Conservation (phyloP, 2,797 vertebrate genomes). For the Lepidocolaptes lacrymiger region DNA sequence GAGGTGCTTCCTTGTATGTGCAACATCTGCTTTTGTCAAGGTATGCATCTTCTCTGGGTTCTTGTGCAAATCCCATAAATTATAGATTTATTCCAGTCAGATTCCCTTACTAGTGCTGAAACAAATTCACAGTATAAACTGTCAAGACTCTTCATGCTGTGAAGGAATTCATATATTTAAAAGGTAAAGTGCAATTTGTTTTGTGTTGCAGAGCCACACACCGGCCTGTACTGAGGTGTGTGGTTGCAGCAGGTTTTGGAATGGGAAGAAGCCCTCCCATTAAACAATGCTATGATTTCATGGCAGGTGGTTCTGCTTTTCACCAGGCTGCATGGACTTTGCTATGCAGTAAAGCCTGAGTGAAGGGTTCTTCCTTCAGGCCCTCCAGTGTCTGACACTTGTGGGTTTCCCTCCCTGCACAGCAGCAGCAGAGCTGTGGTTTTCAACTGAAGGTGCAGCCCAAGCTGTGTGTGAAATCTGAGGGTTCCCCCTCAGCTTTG, state of each 20-base stretch:
- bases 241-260: background rate
- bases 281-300: background rate
- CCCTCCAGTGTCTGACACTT: background rate
- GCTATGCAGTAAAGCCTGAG: background rate
- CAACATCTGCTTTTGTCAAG: background rate
- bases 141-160: background rate
- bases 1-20: background rate
- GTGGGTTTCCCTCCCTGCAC: background rate
- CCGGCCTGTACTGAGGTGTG: background rate
- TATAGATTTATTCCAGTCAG: constrained; percentile 12
- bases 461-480: background rate
- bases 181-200: constrained; percentile 59
- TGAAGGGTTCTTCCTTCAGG: background rate
- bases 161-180: background rate
- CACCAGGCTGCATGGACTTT: background rate
- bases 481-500: background rate
- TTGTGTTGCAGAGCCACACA: background rate
- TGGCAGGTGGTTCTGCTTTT: background rate
- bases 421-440: background rate
- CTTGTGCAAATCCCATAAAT: constrained; percentile 17
- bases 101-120: constrained; percentile 25
- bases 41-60: background rate
- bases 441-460: background rate
- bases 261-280: background rate
- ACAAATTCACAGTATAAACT: constrained; percentile 60